Percentiles rank a stretch among this genome's conserved stretches.
Conservation (phyloP, 2,113 vertebrate species). For the Pachyramphus minor region DNA sequence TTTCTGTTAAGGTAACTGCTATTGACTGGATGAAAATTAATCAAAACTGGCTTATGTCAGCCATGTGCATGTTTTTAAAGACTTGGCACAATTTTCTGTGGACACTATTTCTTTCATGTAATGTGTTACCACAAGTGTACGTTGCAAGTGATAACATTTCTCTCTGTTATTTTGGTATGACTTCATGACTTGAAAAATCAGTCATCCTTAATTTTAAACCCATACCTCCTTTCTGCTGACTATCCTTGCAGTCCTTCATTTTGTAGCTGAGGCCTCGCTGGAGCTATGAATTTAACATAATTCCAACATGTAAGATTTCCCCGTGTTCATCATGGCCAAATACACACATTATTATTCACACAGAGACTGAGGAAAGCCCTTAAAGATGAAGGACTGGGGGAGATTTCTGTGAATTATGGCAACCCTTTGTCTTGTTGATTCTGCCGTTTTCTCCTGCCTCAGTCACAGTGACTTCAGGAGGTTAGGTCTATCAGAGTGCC, state of each 20-base stretch:
- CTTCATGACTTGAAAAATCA: not conserved
- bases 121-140: rapidly evolving
- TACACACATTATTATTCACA: not conserved
- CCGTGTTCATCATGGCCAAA: not conserved
- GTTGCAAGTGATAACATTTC: not conserved
- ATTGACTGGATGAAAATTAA: not conserved
- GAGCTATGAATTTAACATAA: not conserved
- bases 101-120: not conserved
- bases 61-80: not conserved
- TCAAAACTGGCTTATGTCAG: rapidly evolving
- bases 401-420: not conserved
- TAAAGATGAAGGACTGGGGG: not conserved
- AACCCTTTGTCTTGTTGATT: not conserved
- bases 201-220: not conserved
- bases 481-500: not conserved
- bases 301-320: not conserved
- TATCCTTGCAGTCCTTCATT: not conserved
- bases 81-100: not conserved
- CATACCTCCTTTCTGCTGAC: not conserved
- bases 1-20: not conserved
- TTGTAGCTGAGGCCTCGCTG: not conserved
- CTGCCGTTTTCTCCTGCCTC: not conserved
- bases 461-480: not conserved
- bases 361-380: not conserved
- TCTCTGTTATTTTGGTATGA: not conserved